Percentiles rank a stretch among this genome's conserved stretches.
Evolutionary conservation across 1,140 invertebrate species (phyloP).

Genomic region (Drosophila tani): DNA sequence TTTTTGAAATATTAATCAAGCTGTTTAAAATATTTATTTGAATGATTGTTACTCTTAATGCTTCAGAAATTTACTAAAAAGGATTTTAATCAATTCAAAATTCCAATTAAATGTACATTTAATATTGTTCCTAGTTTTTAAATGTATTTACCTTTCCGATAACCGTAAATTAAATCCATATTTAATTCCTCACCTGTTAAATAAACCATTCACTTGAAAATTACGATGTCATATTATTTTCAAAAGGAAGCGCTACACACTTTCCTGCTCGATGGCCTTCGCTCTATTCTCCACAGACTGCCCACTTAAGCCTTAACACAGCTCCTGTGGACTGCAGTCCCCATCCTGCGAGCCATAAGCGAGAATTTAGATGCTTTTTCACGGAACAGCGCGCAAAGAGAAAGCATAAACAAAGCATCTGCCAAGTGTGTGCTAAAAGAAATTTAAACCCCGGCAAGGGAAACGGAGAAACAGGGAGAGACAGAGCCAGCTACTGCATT

Average conservation of each 20-base stretch:
- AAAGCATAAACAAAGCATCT: constrained; percentile 35
- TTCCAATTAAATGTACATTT: no score
- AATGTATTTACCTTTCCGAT: background rate
- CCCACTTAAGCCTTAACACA: background rate
- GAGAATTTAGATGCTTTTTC: constrained; percentile 20
- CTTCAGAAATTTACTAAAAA: no score
- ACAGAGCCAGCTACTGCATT: constrained; percentile 61
- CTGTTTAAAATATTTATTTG: no score
- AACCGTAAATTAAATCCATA: background rate
- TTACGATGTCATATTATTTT: background rate
- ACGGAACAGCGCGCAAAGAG: constrained; percentile 22
- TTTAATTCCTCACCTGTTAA: background rate
- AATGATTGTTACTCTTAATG: no score
- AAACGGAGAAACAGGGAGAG: background rate
- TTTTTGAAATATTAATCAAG: no score
- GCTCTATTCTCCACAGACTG: constrained; percentile 3
- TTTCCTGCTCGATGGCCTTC: background rate
- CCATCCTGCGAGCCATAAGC: constrained; percentile 7
- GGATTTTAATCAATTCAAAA: no score
- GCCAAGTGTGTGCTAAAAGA: constrained; percentile 49
- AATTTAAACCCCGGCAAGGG: constrained; percentile 31
- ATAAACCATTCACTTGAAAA: background rate
- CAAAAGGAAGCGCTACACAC: background rate
- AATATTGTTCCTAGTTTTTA: background rate
- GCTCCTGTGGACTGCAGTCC: background rate